A percentile compares a stretch with the other conserved stretches of the same genome.
phyloP scores from a whole-genome alignment of 2,113 vertebrate genomes.

The Pseudolaguvia tuberculata region DNA sequence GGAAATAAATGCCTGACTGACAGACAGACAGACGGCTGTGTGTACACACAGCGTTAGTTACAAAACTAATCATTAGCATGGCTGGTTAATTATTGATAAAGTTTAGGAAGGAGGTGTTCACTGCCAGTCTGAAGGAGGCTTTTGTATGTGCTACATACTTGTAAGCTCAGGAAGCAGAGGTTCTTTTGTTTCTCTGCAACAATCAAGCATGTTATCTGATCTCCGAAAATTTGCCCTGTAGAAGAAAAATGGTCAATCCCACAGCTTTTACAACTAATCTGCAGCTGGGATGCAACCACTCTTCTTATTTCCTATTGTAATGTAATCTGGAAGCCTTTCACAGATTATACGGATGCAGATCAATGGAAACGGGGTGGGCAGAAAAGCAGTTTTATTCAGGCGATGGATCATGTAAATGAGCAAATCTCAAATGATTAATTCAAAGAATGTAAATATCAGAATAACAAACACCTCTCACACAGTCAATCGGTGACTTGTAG shows the following conservation, averaged over 20 bases:
- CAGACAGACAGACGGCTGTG: neutral
- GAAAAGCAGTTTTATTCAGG: neutral
- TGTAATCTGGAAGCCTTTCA: neutral
- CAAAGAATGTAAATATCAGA: neutral
- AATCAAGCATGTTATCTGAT: constrained; percentile 8
- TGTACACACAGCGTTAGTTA: neutral
- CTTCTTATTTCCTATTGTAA: neutral
- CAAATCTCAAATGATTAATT: neutral
- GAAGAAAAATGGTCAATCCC: neutral
- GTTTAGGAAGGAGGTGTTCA: neutral
- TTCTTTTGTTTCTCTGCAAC: neutral
- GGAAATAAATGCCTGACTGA: neutral
- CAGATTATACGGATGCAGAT: neutral
- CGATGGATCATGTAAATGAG: neutral
- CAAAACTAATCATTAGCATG: constrained; percentile 49
- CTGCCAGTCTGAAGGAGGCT: neutral
- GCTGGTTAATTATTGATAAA: constrained; percentile 67
- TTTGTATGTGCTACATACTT: constrained; percentile 14
- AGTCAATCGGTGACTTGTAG: neutral
- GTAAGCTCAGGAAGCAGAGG: constrained; percentile 16
- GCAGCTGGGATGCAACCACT: neutral
- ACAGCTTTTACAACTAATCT: neutral
- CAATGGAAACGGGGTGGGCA: neutral
- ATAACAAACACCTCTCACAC: neutral
- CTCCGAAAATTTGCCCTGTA: neutral